Percentiles rank a stretch among this genome's conserved stretches.
Conservation (phyloP, 2,888 invertebrate species). For the Campoletis raptor region DNA sequence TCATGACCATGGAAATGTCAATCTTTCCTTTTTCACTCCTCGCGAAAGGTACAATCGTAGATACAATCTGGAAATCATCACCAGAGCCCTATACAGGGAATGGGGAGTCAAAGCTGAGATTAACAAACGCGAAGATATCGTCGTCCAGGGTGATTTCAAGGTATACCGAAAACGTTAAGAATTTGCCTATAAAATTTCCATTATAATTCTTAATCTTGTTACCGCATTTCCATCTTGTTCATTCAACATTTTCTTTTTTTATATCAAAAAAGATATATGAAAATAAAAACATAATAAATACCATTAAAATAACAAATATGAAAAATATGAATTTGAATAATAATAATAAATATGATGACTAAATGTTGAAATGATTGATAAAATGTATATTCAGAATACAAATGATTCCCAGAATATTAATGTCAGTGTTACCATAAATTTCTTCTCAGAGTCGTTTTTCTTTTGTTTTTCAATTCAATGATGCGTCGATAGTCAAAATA, state of each 20-base stretch:
- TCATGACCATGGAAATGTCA: constrained; percentile 97
- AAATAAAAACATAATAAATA: no score
- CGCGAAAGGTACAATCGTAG: constrained; percentile 93
- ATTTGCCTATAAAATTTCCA: neutral
- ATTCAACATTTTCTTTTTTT: neutral
- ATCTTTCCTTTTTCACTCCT: constrained; percentile 96
- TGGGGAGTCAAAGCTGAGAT: constrained; percentile 92
- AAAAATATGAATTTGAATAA: no score
- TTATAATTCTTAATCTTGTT: neutral
- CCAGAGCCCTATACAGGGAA: constrained; percentile 92
- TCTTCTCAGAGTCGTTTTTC: neutral
- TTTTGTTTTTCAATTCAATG: neutral
- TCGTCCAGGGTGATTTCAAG: constrained; percentile 91
- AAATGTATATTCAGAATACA: neutral
- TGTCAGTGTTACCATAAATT: neutral
- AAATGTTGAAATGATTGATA: neutral
- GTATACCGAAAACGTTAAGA: constrained; percentile 82
- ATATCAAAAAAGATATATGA: no score
- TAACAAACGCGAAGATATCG: constrained; percentile 94
- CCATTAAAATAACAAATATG: no score
- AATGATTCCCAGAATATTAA: neutral
- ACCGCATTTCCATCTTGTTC: neutral
- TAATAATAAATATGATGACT: no score
- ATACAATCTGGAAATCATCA: constrained; percentile 95
- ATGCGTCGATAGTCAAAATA: no score